Base-by-base conservation (phyloP, 2,888 invertebrate genomes). In the Euplexia lucipara region DNA sequence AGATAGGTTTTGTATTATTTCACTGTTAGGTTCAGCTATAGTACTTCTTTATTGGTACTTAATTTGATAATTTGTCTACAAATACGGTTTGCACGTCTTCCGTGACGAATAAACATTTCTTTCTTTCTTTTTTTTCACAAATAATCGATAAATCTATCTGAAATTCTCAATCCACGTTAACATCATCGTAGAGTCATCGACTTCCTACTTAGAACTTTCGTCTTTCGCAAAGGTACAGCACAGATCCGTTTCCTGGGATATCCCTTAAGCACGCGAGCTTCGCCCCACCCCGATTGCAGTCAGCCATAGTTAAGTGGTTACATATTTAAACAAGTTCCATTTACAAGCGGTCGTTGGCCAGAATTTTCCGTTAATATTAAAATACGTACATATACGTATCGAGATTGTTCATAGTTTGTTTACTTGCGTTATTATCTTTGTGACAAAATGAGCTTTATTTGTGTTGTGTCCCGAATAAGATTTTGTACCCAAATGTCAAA, bases 191-290 rank as follows among this genome's bases (percentile, higher is more conserved):
- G 70, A 77, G 63, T 70, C 78, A 79, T 76, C 76, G 74, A 91
- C 90, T 92, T 91, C 90, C 90, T 90, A 90, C 87, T 91, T 91
- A 93, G 92, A 92, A 92, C 88, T 92, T 93, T 93, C 88, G 90
- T 86, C 90, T 92, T 91, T 92, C 88, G 87, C 84, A 88, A 88
- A 88, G 85, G 83, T 81, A 83, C 72, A 34, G 53, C 14, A 44
- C 82, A 90, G 86, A 89, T 88, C 86, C 85, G 89, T 92, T 94
- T 94, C 93, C 92, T 94, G 91, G 87, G 91, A 78, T 88, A 86
- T 85, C 89, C 91, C 91, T 85, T 84, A 78, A 78, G 83, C 83
- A 81, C 81, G 79, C 82, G 79, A 79, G 78, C 73, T 70, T 79
- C 88, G 87, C 90, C 92, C 92, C 90, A 89, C 90, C 87, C 86